These are phyloP conservation scores for Xenopus laevis DNA, from an alignment of 2,113 vertebrate species.

Conservation along the genomic window DNA sequence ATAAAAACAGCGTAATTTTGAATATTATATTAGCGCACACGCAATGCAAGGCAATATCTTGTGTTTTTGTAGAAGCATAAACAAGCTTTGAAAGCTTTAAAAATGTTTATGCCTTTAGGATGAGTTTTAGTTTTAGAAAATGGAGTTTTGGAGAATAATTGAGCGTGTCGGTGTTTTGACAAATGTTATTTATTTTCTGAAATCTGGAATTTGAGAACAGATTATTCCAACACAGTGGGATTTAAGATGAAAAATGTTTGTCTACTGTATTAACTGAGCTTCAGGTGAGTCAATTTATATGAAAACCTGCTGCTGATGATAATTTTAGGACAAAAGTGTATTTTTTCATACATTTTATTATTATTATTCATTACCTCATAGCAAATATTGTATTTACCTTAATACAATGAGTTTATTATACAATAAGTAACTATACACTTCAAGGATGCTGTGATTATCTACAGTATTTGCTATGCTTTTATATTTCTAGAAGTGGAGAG, in stretches of 20 bases:
- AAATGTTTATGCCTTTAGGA: conserved; percentile 14
- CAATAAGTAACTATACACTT: no score
- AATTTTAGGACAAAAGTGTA: not conserved
- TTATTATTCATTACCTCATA: not conserved
- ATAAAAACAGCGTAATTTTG: not conserved
- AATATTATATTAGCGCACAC: not conserved
- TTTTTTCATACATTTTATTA: not conserved
- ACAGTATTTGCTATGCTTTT: no score
- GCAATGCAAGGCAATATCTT: not conserved
- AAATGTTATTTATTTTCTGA: conserved; percentile 7
- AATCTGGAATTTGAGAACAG: conserved; percentile 7
- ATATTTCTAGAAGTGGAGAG: no score
- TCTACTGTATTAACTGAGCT: not conserved
- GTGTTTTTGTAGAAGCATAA: not conserved
- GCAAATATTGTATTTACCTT: not conserved
- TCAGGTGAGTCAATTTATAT: not conserved
- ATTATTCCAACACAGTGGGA: not conserved
- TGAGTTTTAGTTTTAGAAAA: not conserved
- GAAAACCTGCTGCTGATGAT: not conserved
- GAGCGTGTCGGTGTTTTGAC: not conserved
- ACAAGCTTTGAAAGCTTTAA: conserved; percentile 5
- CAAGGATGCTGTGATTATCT: no score
- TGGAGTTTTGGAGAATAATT: conserved; percentile 1
- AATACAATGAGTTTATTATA: no score
- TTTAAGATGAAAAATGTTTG: not conserved